Evolutionary conservation across 2,113 vertebrate genomes (phyloP).

Genomic region (Mirounga angustirostris): DNA sequence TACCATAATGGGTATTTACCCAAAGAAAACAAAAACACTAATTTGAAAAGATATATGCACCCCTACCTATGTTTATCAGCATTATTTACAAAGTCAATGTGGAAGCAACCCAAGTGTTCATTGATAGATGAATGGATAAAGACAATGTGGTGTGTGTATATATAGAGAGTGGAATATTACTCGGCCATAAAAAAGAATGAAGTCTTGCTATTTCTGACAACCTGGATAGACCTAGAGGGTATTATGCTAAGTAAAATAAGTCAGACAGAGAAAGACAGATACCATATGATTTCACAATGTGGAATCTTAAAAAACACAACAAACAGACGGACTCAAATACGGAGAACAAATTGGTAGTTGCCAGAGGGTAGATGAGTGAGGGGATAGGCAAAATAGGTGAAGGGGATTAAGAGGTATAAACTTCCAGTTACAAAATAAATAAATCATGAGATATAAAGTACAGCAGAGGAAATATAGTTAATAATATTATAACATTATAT

Average conservation of each 20-base stretch:
- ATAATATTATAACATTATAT: background rate
- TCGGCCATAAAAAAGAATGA: background rate
- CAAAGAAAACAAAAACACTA: background rate
- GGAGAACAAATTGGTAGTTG: background rate
- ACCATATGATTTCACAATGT: background rate
- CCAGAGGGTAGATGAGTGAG: background rate
- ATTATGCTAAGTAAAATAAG: background rate
- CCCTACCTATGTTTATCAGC: background rate
- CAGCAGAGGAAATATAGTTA: background rate
- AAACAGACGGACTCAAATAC: background rate
- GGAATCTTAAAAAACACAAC: background rate
- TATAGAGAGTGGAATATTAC: background rate
- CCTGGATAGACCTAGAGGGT: background rate
- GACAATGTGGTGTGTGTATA: background rate
- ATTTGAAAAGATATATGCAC: background rate
- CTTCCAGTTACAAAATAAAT: background rate
- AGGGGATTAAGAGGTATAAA: background rate
- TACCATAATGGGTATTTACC: background rate
- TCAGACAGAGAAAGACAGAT: background rate
- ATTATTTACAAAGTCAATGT: background rate
- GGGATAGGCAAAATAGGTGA: background rate
- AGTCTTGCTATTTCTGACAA: background rate
- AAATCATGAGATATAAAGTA: background rate
- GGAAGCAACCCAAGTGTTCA: background rate
- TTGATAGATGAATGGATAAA: background rate